Percentiles rank a stretch among this genome's conserved stretches.
Evolutionary conservation across 1,140 invertebrate genomes (phyloP).

Genomic region (Dolichoris vasculosae): DNA sequence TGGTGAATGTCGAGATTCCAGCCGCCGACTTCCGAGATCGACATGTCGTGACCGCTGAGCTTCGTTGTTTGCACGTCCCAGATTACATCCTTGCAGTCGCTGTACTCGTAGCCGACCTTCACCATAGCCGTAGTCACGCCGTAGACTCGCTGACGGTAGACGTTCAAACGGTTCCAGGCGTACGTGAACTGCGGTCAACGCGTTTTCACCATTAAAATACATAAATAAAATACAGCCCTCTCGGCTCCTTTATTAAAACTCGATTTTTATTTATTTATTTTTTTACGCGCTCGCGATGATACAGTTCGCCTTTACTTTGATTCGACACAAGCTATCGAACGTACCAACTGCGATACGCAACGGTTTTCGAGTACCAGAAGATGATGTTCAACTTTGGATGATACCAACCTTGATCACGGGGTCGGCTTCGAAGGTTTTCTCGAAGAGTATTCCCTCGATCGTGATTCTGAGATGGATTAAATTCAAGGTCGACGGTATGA

Average conservation of each 20-base stretch:
- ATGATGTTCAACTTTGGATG: no score
- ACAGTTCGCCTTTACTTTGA: no score
- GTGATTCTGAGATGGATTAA: slow-evolving; percentile 92
- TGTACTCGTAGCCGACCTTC: slow-evolving; percentile 96
- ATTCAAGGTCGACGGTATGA: slow-evolving; percentile 86
- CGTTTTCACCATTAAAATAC: background rate
- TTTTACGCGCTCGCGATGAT: no score
- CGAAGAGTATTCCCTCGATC: slow-evolving; percentile 94
- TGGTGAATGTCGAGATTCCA: slow-evolving; percentile 99
- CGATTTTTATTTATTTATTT: no score
- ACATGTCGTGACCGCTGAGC: slow-evolving; percentile 95
- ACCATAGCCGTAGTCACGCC: slow-evolving; percentile 93
- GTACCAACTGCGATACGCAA: no score
- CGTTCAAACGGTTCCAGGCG: slow-evolving; percentile 96
- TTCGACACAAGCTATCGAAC: no score
- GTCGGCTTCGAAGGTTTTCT: slow-evolving; percentile 96
- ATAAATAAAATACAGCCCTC: no score
- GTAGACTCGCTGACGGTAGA: slow-evolving; percentile 96
- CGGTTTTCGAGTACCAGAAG: no score
- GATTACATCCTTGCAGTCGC: slow-evolving; percentile 92
- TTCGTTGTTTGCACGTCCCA: slow-evolving; percentile 97
- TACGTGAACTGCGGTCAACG: slow-evolving; percentile 83
- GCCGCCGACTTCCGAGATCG: slow-evolving; percentile 94
- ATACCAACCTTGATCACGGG: slow-evolving; percentile 85
- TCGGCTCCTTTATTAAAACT: no score